Percentiles rank a stretch among this genome's conserved stretches.
Evolutionary conservation across 1,140 invertebrate genomes (phyloP).

Genomic region (Drosophila erecta): DNA sequence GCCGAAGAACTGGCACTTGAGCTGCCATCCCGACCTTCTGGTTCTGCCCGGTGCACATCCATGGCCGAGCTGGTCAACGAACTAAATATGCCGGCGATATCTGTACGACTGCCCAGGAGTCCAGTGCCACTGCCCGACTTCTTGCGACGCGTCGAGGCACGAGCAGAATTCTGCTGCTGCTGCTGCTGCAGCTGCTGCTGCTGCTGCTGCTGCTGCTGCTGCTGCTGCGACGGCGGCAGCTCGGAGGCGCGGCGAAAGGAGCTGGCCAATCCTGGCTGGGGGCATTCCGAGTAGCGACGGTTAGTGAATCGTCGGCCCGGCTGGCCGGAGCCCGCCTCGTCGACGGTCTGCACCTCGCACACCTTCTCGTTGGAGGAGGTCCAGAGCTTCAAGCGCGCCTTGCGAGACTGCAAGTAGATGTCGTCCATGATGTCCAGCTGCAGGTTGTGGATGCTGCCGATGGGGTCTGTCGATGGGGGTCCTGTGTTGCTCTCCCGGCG

Average conservation of each 20-base stretch:
- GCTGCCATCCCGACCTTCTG: conserved; percentile 57
- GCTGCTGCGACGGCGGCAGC: conserved; percentile 85
- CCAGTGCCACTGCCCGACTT: conserved; percentile 84
- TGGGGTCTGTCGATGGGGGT: conserved; percentile 89
- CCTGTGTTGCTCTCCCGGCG: conserved; percentile 85
- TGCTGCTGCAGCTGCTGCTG: conserved; percentile 82
- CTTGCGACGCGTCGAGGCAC: conserved; percentile 79
- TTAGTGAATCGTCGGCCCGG: conserved; percentile 87
- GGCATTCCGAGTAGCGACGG: conserved; percentile 90
- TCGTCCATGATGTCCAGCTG: conserved; percentile 95
- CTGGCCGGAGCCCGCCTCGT: conserved; percentile 87
- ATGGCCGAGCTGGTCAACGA: conserved; percentile 89
- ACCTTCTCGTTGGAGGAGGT: conserved; percentile 91
- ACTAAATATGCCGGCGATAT: conserved; percentile 89
- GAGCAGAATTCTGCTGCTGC: conserved; percentile 58
- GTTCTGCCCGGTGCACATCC: conserved; percentile 89
- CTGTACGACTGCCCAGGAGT: conserved; percentile 90
- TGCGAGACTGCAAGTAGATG: conserved; percentile 90
- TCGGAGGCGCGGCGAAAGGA: conserved; percentile 88
- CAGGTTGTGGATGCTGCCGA: conserved; percentile 91
- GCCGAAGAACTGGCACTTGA: conserved; percentile 56
- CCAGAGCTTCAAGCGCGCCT: conserved; percentile 91
- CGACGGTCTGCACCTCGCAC: conserved; percentile 91
- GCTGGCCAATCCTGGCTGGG: conserved; percentile 85
- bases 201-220: conserved; percentile 76